Base-by-base conservation (phyloP, 2,113 vertebrate genomes). In the Entosphenus tridentatus region DNA sequence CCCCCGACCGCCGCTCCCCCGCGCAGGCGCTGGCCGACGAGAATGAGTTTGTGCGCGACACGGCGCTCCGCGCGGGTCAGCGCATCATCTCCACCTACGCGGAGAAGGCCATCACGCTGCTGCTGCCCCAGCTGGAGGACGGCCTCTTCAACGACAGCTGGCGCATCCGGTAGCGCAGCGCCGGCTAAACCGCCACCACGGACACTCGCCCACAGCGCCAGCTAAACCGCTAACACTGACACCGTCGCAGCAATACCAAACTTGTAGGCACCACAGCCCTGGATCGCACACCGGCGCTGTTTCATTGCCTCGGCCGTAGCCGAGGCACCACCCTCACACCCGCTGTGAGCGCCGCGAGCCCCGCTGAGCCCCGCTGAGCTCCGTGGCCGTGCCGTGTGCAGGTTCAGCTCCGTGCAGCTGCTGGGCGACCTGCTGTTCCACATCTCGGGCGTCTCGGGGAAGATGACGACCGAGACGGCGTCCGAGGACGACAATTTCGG, bases 401-500 rank as follows among this genome's bases (percentile, higher is more conserved):
- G 93, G 78, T 98, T 93, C 77, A 98, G 93, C 77, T 98, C 93
- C 1, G 92, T 98, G 73, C 93, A 98, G 80, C 83, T 98, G 72
- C 89, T 98, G 11, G 93, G 93, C 72, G 93, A 98, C 74, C 84
- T 98, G 68, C 75, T 98, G 1, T 98, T 98, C 82, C 92, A 98
- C 69, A 95, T 98, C 75, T 98, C 93, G 2, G 93, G 93, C 70
- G 93, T 98, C 74, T 88, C 93, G 2, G 93, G 93, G 67, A 98
- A 98, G 80, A 98, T 98, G 93, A 98, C 93, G 21, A 98, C 93
- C 13, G 93, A 98, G 77, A 96, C 93, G 0, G 92, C 92, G 3
- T 96, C 90, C 0, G 93, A 98, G 73, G 93, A 98, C 21, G 93
- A 98, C 77, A 98, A 98, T 80, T 98, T 96, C 69, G 93, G 93